Evolutionary conservation across 1,140 invertebrate genomes (phyloP).

Genomic region (Lycorma delicatula): DNA sequence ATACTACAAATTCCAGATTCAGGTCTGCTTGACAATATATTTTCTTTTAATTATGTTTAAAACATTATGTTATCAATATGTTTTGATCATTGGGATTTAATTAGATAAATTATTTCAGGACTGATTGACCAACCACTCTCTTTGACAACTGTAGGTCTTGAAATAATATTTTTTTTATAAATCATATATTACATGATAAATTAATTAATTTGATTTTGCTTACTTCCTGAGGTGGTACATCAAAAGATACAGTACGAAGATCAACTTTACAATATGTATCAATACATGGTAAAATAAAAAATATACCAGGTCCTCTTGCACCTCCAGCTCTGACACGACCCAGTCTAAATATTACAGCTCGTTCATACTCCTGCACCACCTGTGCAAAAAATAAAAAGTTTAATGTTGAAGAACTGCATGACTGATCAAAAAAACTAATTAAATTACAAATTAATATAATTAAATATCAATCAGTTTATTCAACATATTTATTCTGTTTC

Average conservation of each 20-base stretch:
- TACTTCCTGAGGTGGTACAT: constrained; percentile 73
- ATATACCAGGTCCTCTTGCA: constrained; percentile 70
- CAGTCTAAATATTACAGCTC: constrained; percentile 66
- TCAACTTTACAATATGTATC: constrained; percentile 87
- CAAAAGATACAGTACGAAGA: constrained; percentile 72
- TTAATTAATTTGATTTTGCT: too few species aligned
- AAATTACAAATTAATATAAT: neutral
- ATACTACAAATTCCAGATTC: too few species aligned
- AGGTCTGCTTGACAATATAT: too few species aligned
- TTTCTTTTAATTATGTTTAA: too few species aligned
- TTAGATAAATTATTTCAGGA: too few species aligned
- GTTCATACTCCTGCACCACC: constrained; percentile 70
- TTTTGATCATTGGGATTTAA: too few species aligned
- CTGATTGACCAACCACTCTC: too few species aligned
- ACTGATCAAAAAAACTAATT: neutral
- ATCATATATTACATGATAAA: too few species aligned
- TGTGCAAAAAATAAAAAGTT: constrained; percentile 35
- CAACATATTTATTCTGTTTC: neutral
- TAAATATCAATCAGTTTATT: neutral
- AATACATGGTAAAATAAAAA: constrained; percentile 84
- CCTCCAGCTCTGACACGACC: constrained; percentile 57
- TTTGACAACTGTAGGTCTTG: too few species aligned
- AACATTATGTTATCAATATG: too few species aligned
- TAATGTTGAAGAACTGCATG: neutral
- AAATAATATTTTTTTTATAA: too few species aligned